These are phyloP conservation scores for Sturmia bella DNA, from an alignment of 2,888 invertebrate species.

Conservation along the genomic window DNA sequence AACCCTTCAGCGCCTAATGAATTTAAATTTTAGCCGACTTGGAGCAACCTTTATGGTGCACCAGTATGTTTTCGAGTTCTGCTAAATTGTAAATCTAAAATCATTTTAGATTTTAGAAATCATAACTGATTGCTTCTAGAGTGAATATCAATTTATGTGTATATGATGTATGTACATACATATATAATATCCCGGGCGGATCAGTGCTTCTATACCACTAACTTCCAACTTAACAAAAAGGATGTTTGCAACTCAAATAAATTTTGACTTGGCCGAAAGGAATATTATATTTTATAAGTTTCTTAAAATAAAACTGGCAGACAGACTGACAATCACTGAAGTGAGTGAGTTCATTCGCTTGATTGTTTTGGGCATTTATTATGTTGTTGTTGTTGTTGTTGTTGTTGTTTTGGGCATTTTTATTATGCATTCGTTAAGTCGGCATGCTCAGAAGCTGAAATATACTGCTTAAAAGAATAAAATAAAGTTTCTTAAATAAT, in stretches of 20 bases:
- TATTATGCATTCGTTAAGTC: slow-evolving; percentile 64
- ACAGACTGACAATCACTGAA: slow-evolving; percentile 59
- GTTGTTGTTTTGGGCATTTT: slow-evolving; percentile 38
- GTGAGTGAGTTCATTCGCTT: slow-evolving; percentile 45
- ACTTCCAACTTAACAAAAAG: slow-evolving; percentile 28
- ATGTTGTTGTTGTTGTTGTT: slow-evolving; percentile 13
- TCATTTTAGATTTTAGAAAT: too few relatives aligned
- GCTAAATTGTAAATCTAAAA: too few relatives aligned
- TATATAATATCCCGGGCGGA: not conserved
- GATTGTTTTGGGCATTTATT: slow-evolving; percentile 25
- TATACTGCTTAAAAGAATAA: slow-evolving; percentile 64
- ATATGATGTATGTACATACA: too few relatives aligned
- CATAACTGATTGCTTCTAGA: too few relatives aligned
- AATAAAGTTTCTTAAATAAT: slow-evolving; percentile 49
- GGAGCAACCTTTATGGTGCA: too few relatives aligned
- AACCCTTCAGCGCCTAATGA: too few relatives aligned
- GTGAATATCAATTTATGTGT: too few relatives aligned
- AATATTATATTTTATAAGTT: slow-evolving; percentile 12
- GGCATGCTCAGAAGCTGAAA: slow-evolving; percentile 66
- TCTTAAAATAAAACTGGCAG: slow-evolving; percentile 59
- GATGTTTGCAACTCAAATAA: slow-evolving; percentile 31
- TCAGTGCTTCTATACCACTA: not conserved
- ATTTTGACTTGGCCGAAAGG: slow-evolving; percentile 37
- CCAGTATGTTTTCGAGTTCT: too few relatives aligned
- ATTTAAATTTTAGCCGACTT: too few relatives aligned